Evolutionary conservation across 2,888 invertebrate species (phyloP).

Genomic region (Amiota communis): DNA sequence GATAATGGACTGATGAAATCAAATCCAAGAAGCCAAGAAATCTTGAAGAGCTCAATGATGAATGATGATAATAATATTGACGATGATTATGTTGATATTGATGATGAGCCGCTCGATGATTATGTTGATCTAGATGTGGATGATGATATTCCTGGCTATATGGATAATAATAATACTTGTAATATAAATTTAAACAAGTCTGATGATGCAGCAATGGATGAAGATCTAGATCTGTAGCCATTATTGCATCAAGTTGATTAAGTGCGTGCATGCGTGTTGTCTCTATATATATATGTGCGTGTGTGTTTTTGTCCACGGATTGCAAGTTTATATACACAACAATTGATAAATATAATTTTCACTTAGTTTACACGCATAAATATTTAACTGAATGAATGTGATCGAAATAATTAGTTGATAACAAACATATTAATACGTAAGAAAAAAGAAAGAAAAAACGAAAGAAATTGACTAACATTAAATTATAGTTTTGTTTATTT

Average conservation of each 20-base stretch:
- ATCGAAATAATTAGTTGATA: slow-evolving; percentile 4
- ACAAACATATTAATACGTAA: too few relatives aligned
- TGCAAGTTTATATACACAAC: too few relatives aligned
- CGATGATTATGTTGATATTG: slow-evolving; percentile 28
- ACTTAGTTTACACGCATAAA: too few relatives aligned
- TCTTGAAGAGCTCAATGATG: not conserved
- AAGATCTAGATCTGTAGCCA: slow-evolving; percentile 60
- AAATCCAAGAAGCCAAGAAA: not conserved
- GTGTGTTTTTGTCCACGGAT: not conserved
- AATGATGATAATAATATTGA: not conserved
- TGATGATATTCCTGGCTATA: slow-evolving; percentile 58
- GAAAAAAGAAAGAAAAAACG: too few relatives aligned
- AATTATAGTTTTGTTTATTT: too few relatives aligned
- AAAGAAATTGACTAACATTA: too few relatives aligned
- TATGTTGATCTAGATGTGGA: slow-evolving; percentile 48
- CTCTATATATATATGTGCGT: not conserved
- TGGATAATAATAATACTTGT: slow-evolving; percentile 70
- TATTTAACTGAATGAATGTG: not conserved
- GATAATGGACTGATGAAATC: not conserved
- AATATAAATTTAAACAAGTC: slow-evolving; percentile 73
- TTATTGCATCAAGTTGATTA: not conserved
- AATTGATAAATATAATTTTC: too few relatives aligned
- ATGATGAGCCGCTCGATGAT: slow-evolving; percentile 54
- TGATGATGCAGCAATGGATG: slow-evolving; percentile 69
- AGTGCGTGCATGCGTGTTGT: not conserved